Conservation (phyloP, 2,888 invertebrate genomes). For the Meloe dianella region DNA sequence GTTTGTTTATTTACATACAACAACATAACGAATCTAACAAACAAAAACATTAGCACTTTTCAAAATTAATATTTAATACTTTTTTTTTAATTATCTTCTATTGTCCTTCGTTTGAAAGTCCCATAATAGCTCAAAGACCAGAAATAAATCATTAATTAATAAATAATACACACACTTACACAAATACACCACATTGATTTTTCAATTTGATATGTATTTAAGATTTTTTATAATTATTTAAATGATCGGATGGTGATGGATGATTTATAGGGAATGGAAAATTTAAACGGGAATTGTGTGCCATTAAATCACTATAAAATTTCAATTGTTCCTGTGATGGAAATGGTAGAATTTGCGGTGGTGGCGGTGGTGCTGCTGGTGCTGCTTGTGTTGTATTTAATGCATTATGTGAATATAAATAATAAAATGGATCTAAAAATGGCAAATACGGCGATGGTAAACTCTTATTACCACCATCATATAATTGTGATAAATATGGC, state of each 20-base stretch:
- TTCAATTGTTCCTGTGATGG: constrained; percentile 62
- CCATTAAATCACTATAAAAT: constrained; percentile 63
- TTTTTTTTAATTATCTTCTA: constrained; percentile 17
- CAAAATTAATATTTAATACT: too few relatives aligned
- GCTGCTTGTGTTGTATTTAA: constrained; percentile 42
- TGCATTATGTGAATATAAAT: constrained; percentile 57
- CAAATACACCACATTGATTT: neutral
- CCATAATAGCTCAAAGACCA: constrained; percentile 17
- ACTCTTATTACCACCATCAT: constrained; percentile 46
- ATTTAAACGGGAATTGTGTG: constrained; percentile 51
- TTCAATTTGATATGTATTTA: constrained; percentile 30
- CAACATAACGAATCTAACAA: constrained; percentile 28
- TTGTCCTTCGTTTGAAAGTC: constrained; percentile 25
- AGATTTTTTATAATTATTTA: constrained; percentile 44
- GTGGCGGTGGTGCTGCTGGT: neutral
- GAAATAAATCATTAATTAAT: constrained; percentile 9
- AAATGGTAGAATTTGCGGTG: constrained; percentile 56
- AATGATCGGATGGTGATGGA: constrained; percentile 51
- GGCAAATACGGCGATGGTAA: constrained; percentile 53
- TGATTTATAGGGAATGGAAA: constrained; percentile 51
- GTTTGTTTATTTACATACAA: constrained; percentile 39
- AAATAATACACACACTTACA: neutral
- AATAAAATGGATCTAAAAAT: constrained; percentile 51
- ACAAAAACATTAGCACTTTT: too few relatives aligned
- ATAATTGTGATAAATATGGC: constrained; percentile 40